Evolutionary conservation across 2,797 vertebrate species (phyloP).

Genomic region (Protonibea diacanthus): DNA sequence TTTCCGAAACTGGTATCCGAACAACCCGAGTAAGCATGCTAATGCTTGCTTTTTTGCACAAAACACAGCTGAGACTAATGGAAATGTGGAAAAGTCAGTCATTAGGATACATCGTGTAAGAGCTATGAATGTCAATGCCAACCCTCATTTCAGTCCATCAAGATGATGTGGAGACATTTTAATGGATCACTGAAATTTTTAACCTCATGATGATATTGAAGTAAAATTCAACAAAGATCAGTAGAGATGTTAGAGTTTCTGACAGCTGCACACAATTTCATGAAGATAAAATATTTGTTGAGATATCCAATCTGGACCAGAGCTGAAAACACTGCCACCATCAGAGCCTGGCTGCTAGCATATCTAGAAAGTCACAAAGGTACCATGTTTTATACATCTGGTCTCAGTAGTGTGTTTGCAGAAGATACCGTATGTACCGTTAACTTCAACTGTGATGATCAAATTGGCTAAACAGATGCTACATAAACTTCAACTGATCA

Average conservation of each 20-base stretch:
- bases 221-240: neutral
- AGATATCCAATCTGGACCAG: neutral
- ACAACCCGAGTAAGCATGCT: neutral
- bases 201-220: neutral
- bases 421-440: neutral
- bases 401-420: neutral
- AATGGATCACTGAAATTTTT: neutral
- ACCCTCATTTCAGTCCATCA: neutral
- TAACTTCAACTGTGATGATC: neutral
- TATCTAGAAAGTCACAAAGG: neutral
- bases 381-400: neutral
- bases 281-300: neutral
- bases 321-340: neutral
- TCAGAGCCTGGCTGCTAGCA: neutral
- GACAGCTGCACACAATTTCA: neutral
- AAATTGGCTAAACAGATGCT: neutral
- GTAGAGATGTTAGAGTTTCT: neutral
- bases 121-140: neutral
- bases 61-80: neutral
- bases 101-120: neutral
- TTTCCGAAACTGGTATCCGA: no score
- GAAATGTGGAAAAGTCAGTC: neutral
- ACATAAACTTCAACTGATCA: slow-evolving; percentile 7
- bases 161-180: neutral
- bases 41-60: neutral